phyloP scores from a whole-genome alignment of 2,888 invertebrate species.

The Himalopsyche tibetana region DNA sequence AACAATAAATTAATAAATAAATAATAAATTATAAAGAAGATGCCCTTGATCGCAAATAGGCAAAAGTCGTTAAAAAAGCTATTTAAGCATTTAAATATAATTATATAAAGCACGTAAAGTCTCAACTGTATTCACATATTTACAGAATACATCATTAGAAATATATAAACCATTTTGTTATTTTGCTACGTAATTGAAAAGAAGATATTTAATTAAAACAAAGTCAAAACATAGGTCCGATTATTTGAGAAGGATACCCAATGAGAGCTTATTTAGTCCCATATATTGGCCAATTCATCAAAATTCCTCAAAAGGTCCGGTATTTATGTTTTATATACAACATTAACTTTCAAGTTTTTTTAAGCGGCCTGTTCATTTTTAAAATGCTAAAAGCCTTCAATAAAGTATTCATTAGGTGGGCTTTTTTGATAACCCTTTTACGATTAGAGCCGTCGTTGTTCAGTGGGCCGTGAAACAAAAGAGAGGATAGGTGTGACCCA shows the following conservation, averaged over 20 bases:
- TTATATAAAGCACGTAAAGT: too few relatives aligned
- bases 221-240: too few relatives aligned
- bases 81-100: too few relatives aligned
- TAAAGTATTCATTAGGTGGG: conserved; percentile 40
- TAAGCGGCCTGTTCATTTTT: conserved; percentile 31
- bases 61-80: too few relatives aligned
- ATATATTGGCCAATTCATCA: conserved; percentile 22
- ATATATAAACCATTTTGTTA: too few relatives aligned
- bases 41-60: too few relatives aligned
- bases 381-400: conserved; percentile 42
- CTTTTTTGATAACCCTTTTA: conserved; percentile 39
- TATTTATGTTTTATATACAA: conserved; percentile 38
- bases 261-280: background rate
- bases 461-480: conserved; percentile 42
- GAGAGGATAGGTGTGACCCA: conserved; percentile 32
- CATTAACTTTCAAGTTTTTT: conserved; percentile 41
- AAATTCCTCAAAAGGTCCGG: background rate
- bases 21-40: too few relatives aligned
- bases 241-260: background rate
- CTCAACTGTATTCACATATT: too few relatives aligned
- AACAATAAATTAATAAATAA: too few relatives aligned
- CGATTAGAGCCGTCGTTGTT: conserved; percentile 35
- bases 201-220: too few relatives aligned
- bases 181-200: too few relatives aligned
- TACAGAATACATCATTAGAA: too few relatives aligned